These are phyloP conservation scores for Sarcophaga carnaria DNA, from an alignment of 2,888 invertebrate genomes.

Conservation along the genomic window DNA sequence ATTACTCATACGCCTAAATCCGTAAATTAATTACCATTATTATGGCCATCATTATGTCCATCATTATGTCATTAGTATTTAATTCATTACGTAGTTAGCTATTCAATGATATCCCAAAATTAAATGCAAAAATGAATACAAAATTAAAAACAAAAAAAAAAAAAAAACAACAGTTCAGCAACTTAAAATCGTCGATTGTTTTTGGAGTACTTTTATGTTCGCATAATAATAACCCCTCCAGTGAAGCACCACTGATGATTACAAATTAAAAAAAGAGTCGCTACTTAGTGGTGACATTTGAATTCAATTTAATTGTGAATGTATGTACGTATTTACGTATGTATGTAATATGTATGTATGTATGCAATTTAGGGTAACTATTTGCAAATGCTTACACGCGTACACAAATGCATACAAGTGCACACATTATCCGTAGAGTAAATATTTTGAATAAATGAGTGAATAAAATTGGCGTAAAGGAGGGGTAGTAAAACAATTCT, in stretches of 20 bases:
- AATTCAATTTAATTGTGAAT: not conserved
- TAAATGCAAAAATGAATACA: no score
- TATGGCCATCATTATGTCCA: not conserved
- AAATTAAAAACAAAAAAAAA: not conserved
- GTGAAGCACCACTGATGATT: not conserved
- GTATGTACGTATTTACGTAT: not conserved
- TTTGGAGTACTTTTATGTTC: not conserved
- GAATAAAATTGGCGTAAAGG: no score
- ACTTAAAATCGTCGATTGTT: conserved; percentile 15
- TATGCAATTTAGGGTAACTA: no score
- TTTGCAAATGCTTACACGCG: no score
- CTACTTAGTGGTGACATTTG: conserved; percentile 12
- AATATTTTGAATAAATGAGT: no score
- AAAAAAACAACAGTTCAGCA: not conserved
- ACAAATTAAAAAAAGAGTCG: not conserved
- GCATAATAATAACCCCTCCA: not conserved
- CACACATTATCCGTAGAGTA: no score
- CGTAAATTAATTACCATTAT: not conserved
- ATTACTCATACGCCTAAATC: conserved; percentile 24
- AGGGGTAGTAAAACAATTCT: no score
- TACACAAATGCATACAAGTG: no score
- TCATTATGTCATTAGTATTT: not conserved
- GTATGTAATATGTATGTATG: no score
- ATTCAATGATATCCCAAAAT: no score
- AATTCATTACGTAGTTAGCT: no score